Base-by-base conservation (phyloP, 2,797 vertebrate species). In the Mergus octosetaceus region DNA sequence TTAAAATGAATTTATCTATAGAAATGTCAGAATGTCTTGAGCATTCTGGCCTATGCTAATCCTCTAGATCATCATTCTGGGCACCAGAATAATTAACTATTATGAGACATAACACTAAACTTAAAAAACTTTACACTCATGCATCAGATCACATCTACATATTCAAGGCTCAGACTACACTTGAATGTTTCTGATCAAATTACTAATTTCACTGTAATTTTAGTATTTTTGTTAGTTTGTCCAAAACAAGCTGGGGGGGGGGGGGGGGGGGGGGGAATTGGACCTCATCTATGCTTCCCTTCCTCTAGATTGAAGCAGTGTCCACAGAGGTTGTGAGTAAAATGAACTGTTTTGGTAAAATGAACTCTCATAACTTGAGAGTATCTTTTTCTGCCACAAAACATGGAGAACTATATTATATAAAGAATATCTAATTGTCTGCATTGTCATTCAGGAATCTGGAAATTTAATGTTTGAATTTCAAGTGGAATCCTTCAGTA, bases 1-100 rank as follows among this genome's bases (percentile, higher is more conserved):
- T 21, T 58, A 90, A 81, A 93, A 90, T 68, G 22, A 87, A 95
- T 71, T 17, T 60, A 91, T 76, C 79, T 85, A 79, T 3, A 80
- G 22, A 65, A 79, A 94, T 36, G n/a, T 51, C 27, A 83, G 58
- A 87, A 56, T 60, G 93, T 74, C 36, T 90, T 20, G 28, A 20
- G 39, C 69, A 85, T 65, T 49, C 25, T 62, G 38, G 12, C 18
- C 22, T 43, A 49, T 14, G 65, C 1, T 21, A 11, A 68, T 82
- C 22, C 8, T 91, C 9, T 27, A 60, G 45, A 77, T 72, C 22
- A 89, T 38, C 34, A 47, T 81, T 90, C 22, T 70, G 39, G 10
- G n/a, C n/a, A 60, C 7, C 9, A 3, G 6, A 61, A 45, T 27
- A 66, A 45, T 81, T 89, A 87, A 81, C 10, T 54, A 11, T 39